Base-by-base conservation (phyloP, 2,113 vertebrate species). In the Andinoacara biseriatus region DNA sequence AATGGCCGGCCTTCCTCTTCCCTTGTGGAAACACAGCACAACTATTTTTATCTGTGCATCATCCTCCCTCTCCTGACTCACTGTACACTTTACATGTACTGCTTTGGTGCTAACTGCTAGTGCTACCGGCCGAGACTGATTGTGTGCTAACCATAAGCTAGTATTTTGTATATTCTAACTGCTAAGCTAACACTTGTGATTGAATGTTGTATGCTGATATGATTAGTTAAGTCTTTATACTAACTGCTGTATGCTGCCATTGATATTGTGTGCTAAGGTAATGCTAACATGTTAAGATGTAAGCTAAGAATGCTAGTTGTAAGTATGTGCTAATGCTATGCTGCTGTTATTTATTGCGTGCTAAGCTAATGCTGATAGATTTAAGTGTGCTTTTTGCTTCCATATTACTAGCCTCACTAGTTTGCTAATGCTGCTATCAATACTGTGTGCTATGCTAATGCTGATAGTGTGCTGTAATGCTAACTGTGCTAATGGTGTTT, bases 401-500 rank as follows among this genome's bases (percentile, higher is more conserved):
- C 87, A 87, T 74, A 78, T 76, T 33, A 84, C 59, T 65, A 84
- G 67, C 72, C 65, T 24, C 60, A 86, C 15, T 46, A 58, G 72
- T 84, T 81, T 84, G 89, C 86, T 90, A 78, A 79, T 84, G 88
- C 88, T 87, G 65, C 85, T 81, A 74, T 86, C 75, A 84, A 81
- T 90, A 75, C 80, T 60, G 62, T 89, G 75, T 82, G 87, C 86
- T 92, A 82, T 84, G 90, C 92, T 89, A 76, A 63, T 87, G 90
- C 90, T 92, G 35, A 92, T 26, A 83, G 74, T 79, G 89, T 88
- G 91, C 84, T 86, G 88, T 89, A 79, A 86, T 90, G 92, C 91
- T 93, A 83, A 91, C 82, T 74, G 89, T 93, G 92, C 93, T 94
- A 94, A 94, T 65, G 58, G 65, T 89, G 93, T 94, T 92, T 91